Evolutionary conservation across 1,140 invertebrate genomes (phyloP).

Genomic region (Atta cephalotes): DNA sequence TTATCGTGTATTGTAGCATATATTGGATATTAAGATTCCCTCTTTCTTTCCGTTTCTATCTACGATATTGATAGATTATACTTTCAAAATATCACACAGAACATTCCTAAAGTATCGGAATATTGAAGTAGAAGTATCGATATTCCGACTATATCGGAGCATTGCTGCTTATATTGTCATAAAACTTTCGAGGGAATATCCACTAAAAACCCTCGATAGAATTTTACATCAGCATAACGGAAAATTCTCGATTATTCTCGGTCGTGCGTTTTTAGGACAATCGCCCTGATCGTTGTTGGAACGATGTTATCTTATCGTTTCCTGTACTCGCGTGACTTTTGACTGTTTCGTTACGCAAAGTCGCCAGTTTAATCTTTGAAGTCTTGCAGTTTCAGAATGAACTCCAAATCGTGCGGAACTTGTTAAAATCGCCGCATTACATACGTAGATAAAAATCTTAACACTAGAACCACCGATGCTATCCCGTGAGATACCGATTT

Average conservation of each 20-base stretch:
- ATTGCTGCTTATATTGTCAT: constrained; percentile 14
- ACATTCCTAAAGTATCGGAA: constrained; percentile 27
- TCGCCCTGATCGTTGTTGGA: constrained; percentile 33
- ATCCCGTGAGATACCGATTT: too few relatives aligned
- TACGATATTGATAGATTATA: constrained; percentile 48
- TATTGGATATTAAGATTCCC: neutral
- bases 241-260: constrained; percentile 44
- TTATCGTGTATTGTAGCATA: neutral
- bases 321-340: constrained; percentile 37
- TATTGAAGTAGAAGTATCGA: constrained; percentile 30
- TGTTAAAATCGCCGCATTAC: neutral
- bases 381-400: constrained; percentile 35
- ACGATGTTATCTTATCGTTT: constrained; percentile 56
- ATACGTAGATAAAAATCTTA: neutral
- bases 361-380: constrained; percentile 47
- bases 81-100: constrained; percentile 40
- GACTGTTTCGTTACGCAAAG: constrained; percentile 50
- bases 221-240: constrained; percentile 20
- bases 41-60: neutral
- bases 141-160: constrained; percentile 12
- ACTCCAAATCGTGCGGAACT: constrained; percentile 8
- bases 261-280: constrained; percentile 22
- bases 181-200: constrained; percentile 3
- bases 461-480: neutral
- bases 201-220: constrained; percentile 11